Conservation (phyloP, 2,113 vertebrate genomes). For the Catharus minimus region DNA sequence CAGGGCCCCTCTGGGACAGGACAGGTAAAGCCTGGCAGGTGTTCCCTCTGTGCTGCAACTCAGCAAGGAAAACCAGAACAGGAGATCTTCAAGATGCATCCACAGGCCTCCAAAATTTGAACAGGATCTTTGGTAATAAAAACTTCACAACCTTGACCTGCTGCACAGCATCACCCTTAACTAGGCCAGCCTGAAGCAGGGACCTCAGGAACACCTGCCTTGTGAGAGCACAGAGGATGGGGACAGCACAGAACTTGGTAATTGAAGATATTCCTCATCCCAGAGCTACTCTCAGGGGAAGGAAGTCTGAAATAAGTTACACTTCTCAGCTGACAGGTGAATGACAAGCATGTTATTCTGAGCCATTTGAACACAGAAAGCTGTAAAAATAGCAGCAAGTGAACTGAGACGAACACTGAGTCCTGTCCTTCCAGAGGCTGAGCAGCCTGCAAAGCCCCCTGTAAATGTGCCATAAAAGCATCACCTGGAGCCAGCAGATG, state of each 20-base stretch:
- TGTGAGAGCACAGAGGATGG: not conserved
- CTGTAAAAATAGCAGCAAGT: constrained; percentile 57
- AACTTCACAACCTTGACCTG: constrained; percentile 25
- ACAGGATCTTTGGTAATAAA: not conserved
- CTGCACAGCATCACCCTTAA: not conserved
- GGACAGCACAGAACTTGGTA: constrained; percentile 31
- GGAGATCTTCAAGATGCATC: not conserved
- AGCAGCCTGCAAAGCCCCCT: not conserved
- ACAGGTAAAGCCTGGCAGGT: not conserved
- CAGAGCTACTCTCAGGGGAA: constrained; percentile 56
- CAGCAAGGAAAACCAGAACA: rapidly evolving
- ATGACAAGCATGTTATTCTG: constrained; percentile 68
- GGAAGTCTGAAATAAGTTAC: constrained; percentile 53
- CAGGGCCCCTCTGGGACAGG: rapidly evolving
- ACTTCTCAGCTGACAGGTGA: constrained; percentile 60
- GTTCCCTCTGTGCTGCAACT: rapidly evolving
- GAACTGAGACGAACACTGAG: constrained; percentile 30
- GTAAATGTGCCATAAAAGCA: not conserved
- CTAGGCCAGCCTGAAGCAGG: constrained; percentile 19
- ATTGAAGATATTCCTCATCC: constrained; percentile 43
- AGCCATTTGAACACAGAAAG: constrained; percentile 57
- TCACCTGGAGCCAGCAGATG: not conserved
- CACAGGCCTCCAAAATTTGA: not conserved
- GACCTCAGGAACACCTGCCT: constrained; percentile 28
- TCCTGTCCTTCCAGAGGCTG: constrained; percentile 18